Percentiles rank a stretch among this genome's conserved stretches.
phyloP scores from a whole-genome alignment of 1,140 invertebrate species.

The Paralvinella palmiformis region DNA sequence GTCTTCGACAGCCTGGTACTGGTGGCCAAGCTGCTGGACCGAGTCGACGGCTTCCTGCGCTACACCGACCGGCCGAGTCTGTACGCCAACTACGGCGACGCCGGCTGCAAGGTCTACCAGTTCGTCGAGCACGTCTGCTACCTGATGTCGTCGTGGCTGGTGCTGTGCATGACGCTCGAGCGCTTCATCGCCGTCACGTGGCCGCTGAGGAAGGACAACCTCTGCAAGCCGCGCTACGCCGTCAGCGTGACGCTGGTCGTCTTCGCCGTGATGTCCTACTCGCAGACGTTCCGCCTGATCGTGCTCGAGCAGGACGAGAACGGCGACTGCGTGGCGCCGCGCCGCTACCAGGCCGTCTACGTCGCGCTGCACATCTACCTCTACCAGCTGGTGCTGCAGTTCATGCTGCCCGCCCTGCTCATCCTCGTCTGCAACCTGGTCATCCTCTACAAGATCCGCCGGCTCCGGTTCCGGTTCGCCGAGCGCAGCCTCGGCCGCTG shows the following conservation, averaged over 20 bases:
- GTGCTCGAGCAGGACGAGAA: conserved; percentile 5
- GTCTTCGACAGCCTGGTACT: conserved; percentile 36
- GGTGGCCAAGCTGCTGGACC: conserved; percentile 18
- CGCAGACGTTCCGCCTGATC: conserved; percentile 27
- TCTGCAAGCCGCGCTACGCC: conserved; percentile 26
- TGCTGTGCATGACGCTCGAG: conserved; percentile 31
- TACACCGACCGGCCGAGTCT: not conserved
- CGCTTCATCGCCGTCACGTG: conserved; percentile 32
- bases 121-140: conserved; percentile 28
- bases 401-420: conserved; percentile 29
- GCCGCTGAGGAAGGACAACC: conserved; percentile 26
- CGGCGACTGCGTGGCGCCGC: conserved; percentile 20
- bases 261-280: conserved; percentile 28
- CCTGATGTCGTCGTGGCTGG: conserved; percentile 33
- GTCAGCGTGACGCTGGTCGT: conserved; percentile 22
- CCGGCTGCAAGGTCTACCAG: conserved; percentile 26
- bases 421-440: conserved; percentile 32
- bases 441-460: conserved; percentile 33
- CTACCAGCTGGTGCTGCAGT: conserved; percentile 34
- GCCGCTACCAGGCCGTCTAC: conserved; percentile 24
- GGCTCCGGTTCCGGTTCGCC: conserved; percentile 3
- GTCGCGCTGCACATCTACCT: conserved; percentile 33
- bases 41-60: conserved; percentile 20
- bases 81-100: conserved; percentile 13
- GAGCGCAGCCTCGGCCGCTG: not conserved